Conservation (phyloP, 2,888 invertebrate species). For the Ophion costatus region DNA sequence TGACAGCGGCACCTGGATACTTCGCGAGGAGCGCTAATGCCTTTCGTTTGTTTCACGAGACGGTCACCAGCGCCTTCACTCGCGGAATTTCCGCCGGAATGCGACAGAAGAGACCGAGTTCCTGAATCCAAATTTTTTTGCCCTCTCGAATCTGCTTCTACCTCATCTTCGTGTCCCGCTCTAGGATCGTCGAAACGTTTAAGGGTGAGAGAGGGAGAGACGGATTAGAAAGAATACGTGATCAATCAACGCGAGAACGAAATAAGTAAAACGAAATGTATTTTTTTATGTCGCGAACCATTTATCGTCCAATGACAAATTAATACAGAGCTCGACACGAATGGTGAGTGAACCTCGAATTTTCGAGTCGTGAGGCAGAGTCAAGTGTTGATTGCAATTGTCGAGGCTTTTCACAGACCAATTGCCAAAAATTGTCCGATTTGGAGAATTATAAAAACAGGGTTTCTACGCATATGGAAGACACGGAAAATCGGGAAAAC, state of each 20-base stretch:
- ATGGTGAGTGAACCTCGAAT: neutral
- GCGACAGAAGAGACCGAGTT: constrained; percentile 64
- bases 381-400: neutral
- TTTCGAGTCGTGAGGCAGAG: neutral
- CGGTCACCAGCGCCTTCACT: constrained; percentile 17
- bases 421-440: neutral
- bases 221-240: constrained; percentile 46
- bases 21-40: constrained; percentile 65
- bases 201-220: constrained; percentile 10
- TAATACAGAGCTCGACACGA: constrained; percentile 11
- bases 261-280: constrained; percentile 16
- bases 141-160: neutral
- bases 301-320: constrained; percentile 57
- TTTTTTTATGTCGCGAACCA: constrained; percentile 25
- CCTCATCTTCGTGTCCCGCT: constrained; percentile 2
- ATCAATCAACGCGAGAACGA: constrained; percentile 49
- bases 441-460: neutral
- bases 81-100: constrained; percentile 68
- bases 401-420: neutral
- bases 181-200: constrained; percentile 13
- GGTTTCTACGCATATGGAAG: too few species aligned
- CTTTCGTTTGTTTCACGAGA: constrained; percentile 70
- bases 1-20: constrained; percentile 45
- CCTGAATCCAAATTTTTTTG: constrained; percentile 57
- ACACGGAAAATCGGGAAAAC: too few species aligned